Base-by-base conservation (phyloP, 1,140 invertebrate species). In the Nomia melanderi region DNA sequence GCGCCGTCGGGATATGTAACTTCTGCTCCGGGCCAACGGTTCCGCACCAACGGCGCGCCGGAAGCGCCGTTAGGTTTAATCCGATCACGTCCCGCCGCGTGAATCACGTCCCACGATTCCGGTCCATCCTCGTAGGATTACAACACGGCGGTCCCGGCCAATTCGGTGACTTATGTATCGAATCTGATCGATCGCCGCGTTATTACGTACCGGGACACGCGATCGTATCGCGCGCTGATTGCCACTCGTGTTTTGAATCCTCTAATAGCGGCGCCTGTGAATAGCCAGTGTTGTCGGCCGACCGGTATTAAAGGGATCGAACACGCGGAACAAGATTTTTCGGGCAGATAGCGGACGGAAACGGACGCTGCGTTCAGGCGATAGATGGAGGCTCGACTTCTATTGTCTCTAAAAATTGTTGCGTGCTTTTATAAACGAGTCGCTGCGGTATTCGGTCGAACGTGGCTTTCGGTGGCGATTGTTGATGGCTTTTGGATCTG, bases 41-140 rank as follows among this genome's bases (percentile, higher is more conserved):
- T 67, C 63, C 62, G 62, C 44, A n/a, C 20, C 20, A 36, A 5
- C 20, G 74, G 44, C 50, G 79, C 8, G 69, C 23, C 50, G 36
- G 27, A 59, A 53, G 29, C 31, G 63, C 71, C 79, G 77, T 86
- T 79, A 72, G 59, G 84, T 79, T 87, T 87, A 87, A 87, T 87
- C 82, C 84, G 77, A 86, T 87, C 77, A 84, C 82, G 82, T 77
- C 79, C 76, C 66, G 64, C 67, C 53, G 29, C 72, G 74, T 81
- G 76, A 85, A 86, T 85, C 78, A 84, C 83, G 56, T 84, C 67
- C 75, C 62, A 69, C 50, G 79, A 73, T 31, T 77, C 66, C 44
- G 39, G 27, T 14, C 31, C 79, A 47, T 81, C 47, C 65, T 39
- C 39, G 66, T 14, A 50, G 36, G 65, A 79, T 75, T 63, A 69